Base-by-base conservation (phyloP, 1,140 invertebrate species). In the Aphaenogaster floridana region DNA sequence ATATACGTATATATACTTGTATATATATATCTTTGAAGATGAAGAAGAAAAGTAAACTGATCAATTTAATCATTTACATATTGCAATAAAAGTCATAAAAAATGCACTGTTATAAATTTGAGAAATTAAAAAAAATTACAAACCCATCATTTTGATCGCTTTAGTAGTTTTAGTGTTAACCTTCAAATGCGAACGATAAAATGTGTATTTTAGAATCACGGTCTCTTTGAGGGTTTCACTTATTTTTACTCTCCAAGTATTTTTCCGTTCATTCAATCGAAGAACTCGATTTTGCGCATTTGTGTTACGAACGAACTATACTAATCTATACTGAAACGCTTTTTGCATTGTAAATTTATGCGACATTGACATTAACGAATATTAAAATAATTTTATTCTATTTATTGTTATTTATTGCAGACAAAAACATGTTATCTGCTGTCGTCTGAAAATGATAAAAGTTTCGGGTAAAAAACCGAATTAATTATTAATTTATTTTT, bases 121-220 rank as follows among this genome's bases (percentile, higher is more conserved):
- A 28, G 0, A 28, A 28, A 28, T 28, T 28, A 0, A 1, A 28
- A 28, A 28, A 28, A 28, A 28, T 28, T 28, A 28, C 28, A 28
- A 28, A 28, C 28, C 28, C 28, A 28, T 28, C 28, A 28, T 28
- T 28, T 28, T 28, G 28, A 28, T 28, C 0, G 28, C 28, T 28
- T 28, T 28, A 28, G 28, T 28, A 28, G 28, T 28, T 28, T 0
- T 28, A 28, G 28, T 28, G 28, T 28, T 28, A 28, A 28, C 28
- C 39, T 79, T 50, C 4, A 42, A 66, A 66, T 7, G 7, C 50
- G 61, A 50, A 50, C 34, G 61, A 79, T 79, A 66, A 66, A 79
- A 52, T 36, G 63, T 17, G 15, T 80, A 8, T 66, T 80, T 66
- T 52, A 80, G 48, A 68, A 64, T 66, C 8, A 13, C 34, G 13